Evolutionary conservation across 2,888 invertebrate genomes (phyloP), one percentile per base, ranked within the genome.

Genomic region (Dioctria linearis): DNA sequence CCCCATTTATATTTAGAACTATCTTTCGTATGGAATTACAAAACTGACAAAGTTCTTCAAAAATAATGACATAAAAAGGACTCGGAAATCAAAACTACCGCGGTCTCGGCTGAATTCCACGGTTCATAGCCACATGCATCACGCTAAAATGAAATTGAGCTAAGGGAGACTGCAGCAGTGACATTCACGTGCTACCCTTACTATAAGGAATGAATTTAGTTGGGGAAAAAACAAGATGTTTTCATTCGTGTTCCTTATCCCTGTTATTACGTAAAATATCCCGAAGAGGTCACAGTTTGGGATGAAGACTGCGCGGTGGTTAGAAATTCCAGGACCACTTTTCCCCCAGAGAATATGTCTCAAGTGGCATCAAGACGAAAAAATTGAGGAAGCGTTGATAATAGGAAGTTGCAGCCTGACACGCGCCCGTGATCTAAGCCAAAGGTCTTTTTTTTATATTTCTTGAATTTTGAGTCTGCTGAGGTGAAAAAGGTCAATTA

Each of bases 391-490:
- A 81, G 61, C 66, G 78, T 79, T 71, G 63, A 79, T 79, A 73
- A 81, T 73, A 65, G 61, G 40, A 81, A 81, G 49, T 75, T 66
- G n/a, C 11, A 63, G 71, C 42, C 51, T 79, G 81, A 79, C 81
- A 81, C 81, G 81, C 80, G 80, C 66, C 67, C 51, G 71, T 51
- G 54, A 11, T 79, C 67, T 75, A 79, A 79, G 80, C 71, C 78
- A 80, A 25, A 80, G 78, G 80, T 80, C 71, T 57, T 80, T 80
- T 80, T 67, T 80, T 79, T 79, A 13, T 5, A 6, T 46, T 46
- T 46, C 8, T 46, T 46, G 5, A 6, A 46, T 46, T 46, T 5
- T 8, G 8, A 46, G 46, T 46, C 46, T 6, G 46, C 46, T 2
- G 46, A 46, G 46, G 46, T 46, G 46, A 2, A 46, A 46, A 46